These are phyloP conservation scores for Amphiprion clarkii DNA, from an alignment of 2,797 vertebrate species.

Conservation along the genomic window DNA sequence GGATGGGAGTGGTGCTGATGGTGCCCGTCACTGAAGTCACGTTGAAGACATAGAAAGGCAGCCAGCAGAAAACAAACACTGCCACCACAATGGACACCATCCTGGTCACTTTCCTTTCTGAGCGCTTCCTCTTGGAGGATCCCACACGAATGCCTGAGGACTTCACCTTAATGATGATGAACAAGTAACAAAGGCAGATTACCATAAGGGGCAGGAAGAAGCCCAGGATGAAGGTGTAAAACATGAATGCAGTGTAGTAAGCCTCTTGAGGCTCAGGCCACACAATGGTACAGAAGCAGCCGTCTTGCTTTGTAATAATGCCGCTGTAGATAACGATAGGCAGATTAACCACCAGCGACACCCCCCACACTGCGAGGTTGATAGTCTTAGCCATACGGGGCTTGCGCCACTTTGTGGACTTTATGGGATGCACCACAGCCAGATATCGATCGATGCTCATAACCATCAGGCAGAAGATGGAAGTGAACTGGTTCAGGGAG, in stretches of 20 bases:
- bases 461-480: slow-evolving; percentile 95
- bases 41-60: slow-evolving; percentile 97
- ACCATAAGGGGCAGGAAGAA: slow-evolving; percentile 94
- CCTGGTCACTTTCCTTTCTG: slow-evolving; percentile 95
- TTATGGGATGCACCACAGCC: slow-evolving; percentile 97
- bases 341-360: slow-evolving; percentile 94
- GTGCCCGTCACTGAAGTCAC: slow-evolving; percentile 92
- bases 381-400: slow-evolving; percentile 93
- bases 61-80: slow-evolving; percentile 97
- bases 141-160: slow-evolving; percentile 94
- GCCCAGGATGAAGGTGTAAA: slow-evolving; percentile 94
- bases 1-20: slow-evolving; percentile 89
- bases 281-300: slow-evolving; percentile 89
- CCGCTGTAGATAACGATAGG: slow-evolving; percentile 96
- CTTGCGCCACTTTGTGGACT: slow-evolving; percentile 95
- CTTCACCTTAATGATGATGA: slow-evolving; percentile 97
- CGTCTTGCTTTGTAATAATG: slow-evolving; percentile 88
- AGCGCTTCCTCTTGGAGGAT: slow-evolving; percentile 94
- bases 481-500: slow-evolving; percentile 97
- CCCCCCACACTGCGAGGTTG: slow-evolving; percentile 92
- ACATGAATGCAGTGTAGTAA: slow-evolving; percentile 94
- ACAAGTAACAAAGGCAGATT: slow-evolving; percentile 96
- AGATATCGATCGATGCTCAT: slow-evolving; percentile 97
- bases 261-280: slow-evolving; percentile 93
- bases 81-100: slow-evolving; percentile 98